A percentile compares a stretch with the other conserved stretches of the same genome.
Conservation (phyloP, 2,113 vertebrate species). For the Syngnathoides biaculeatus region DNA sequence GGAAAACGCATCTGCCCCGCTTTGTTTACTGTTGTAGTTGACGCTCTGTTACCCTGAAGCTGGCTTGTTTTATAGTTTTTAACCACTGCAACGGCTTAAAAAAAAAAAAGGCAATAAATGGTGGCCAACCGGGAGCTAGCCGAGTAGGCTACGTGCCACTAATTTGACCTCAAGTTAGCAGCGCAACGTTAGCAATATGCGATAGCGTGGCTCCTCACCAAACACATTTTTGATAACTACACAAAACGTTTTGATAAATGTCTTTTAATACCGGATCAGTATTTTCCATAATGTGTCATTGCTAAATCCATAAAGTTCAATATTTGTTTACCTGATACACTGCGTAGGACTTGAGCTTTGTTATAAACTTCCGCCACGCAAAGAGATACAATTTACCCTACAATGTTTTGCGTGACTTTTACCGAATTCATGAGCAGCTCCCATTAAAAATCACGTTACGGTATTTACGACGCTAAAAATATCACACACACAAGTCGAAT, state of each 20-base stretch:
- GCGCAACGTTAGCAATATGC: background rate
- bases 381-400: background rate
- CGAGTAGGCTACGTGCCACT: background rate
- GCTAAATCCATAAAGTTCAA: conserved; percentile 2
- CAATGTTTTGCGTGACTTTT: background rate
- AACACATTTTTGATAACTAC: conserved; percentile 45
- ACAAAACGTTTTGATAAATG: conserved; percentile 57
- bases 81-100: background rate
- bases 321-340: conserved; percentile 5
- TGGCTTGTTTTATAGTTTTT: background rate
- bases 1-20: no score
- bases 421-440: background rate
- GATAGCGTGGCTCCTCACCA: background rate
- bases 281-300: conserved; percentile 47
- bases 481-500: background rate
- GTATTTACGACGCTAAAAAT: background rate
- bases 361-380: background rate
- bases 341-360: background rate
- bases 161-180: background rate
- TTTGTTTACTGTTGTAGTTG: background rate
- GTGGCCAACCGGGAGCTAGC: background rate
- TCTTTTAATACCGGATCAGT: conserved; percentile 61
- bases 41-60: background rate
- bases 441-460: background rate
- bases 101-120: background rate